Evolutionary conservation across 2,797 vertebrate species (phyloP).

Genomic region (Melanotaenia parkinsoni): DNA sequence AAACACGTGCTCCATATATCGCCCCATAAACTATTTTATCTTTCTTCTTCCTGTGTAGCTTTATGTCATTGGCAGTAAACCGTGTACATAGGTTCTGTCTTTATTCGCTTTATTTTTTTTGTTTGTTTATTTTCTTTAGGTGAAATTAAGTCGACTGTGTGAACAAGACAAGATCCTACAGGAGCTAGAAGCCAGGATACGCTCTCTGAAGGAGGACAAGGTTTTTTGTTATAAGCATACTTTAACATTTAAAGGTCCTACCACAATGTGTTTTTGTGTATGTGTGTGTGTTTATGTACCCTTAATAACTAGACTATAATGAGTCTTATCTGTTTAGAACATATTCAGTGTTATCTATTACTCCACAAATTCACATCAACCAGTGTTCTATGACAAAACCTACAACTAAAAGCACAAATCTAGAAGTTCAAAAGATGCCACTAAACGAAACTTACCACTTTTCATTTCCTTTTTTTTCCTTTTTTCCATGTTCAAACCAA

Average conservation of each 20-base stretch:
- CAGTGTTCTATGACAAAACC: not conserved
- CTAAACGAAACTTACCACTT: not conserved
- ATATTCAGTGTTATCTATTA: not conserved
- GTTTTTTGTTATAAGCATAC: slow-evolving; percentile 67
- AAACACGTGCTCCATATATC: slow-evolving; percentile 45
- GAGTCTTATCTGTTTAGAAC: not conserved
- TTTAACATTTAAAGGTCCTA: not conserved
- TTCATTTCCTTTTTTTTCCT: not conserved
- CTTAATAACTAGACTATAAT: not conserved
- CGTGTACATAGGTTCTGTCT: slow-evolving; percentile 1
- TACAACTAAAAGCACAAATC: not conserved
- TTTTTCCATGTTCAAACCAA: too few relatives aligned
- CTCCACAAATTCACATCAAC: not conserved
- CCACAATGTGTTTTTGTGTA: not conserved
- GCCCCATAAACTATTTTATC: slow-evolving; percentile 17
- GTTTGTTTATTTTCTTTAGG: slow-evolving; percentile 81
- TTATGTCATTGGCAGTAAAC: slow-evolving; percentile 3
- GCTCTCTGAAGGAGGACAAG: slow-evolving; percentile 96
- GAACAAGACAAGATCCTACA: slow-evolving; percentile 98
- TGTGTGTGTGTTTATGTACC: not conserved
- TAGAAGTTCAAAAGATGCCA: too few relatives aligned
- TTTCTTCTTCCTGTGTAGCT: slow-evolving; percentile 15
- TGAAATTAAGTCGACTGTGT: slow-evolving; percentile 94
- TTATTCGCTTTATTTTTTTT: not conserved
- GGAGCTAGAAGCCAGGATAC: slow-evolving; percentile 93